These are phyloP conservation scores for Odocoileus hemionus DNA, from an alignment of 2,113 vertebrate species.

Conservation along the genomic window DNA sequence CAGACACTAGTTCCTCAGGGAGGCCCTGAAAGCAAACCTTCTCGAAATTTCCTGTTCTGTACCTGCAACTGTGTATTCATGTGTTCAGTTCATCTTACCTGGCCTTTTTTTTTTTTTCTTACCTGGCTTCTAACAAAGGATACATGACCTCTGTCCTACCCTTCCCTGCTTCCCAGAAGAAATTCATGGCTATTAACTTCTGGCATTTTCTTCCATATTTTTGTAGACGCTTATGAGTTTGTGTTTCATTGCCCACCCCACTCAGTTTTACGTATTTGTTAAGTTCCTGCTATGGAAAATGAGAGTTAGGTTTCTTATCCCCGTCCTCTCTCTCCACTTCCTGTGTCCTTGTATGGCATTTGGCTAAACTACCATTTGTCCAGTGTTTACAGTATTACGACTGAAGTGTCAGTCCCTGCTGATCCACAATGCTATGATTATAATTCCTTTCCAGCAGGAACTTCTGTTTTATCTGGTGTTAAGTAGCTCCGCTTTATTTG, in stretches of 20 bases:
- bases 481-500: not conserved
- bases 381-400: not conserved
- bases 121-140: slow-evolving; percentile 2
- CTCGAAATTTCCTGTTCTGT: not conserved
- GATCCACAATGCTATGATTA: not conserved
- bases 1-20: not conserved
- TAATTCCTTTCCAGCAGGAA: not conserved
- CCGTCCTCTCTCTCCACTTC: not conserved
- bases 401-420: not conserved
- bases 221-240: not conserved
- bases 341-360: fast-evolving
- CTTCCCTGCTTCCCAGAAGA: not conserved
- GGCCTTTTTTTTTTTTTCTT: not conserved
- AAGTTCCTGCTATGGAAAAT: not conserved
- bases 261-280: not conserved
- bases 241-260: not conserved
- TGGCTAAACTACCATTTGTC: not conserved
- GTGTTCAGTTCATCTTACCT: not conserved
- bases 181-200: not conserved
- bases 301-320: not conserved
- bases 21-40: not conserved
- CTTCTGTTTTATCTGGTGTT: not conserved
- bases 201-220: not conserved
- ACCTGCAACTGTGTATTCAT: not conserved
- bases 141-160: not conserved